Evolutionary conservation across 2,797 vertebrate genomes (phyloP).

Genomic region (Phataginus tetradactyla): DNA sequence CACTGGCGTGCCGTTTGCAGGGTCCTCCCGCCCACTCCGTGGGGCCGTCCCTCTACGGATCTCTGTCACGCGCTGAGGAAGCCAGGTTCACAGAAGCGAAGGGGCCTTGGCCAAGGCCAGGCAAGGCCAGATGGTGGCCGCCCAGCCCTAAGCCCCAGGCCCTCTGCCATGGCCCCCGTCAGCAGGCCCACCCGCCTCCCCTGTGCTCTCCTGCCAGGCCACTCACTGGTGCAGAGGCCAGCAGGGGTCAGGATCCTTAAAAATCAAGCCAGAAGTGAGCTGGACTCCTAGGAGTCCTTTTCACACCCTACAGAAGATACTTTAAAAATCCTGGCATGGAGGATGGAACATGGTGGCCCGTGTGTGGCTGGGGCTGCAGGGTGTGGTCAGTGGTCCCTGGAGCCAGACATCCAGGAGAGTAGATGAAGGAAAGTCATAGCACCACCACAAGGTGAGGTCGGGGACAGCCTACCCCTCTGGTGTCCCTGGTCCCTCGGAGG

Average conservation of each 20-base stretch:
- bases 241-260: neutral
- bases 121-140: neutral
- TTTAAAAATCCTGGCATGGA: rapidly evolving
- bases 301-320: neutral
- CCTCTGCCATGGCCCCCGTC: neutral
- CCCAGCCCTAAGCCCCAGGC: rapidly evolving
- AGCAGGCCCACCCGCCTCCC: neutral
- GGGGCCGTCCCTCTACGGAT: rapidly evolving
- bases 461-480: rapidly evolving
- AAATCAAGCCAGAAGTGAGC: no score
- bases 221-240: neutral
- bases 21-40: rapidly evolving
- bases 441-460: rapidly evolving
- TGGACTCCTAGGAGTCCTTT: neutral
- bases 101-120: neutral
- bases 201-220: neutral
- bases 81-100: neutral
- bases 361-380: rapidly evolving
- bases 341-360: rapidly evolving
- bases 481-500: neutral
- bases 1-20: rapidly evolving
- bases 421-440: neutral
- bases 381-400: no score
- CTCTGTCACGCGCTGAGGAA: neutral
- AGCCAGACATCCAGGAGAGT: neutral